Base-by-base conservation (phyloP, 2,113 vertebrate genomes). In the Morone saxatilis region DNA sequence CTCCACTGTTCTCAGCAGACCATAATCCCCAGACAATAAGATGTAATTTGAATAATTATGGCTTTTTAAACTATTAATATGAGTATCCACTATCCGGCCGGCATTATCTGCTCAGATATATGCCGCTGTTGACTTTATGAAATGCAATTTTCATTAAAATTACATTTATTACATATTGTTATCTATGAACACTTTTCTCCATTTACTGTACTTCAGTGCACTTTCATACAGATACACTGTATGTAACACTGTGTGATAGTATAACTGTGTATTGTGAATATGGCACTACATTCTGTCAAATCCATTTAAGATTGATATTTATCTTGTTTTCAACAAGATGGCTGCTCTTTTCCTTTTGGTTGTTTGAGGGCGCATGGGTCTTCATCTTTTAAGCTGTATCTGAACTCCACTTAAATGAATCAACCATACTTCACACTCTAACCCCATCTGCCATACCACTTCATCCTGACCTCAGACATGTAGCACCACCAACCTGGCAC, bases 1-100 rank as follows among this genome's bases (percentile, higher is more conserved):
- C 71, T 62, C 36, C 38, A 22, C 75, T 63, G 25, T 66, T 60
- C 62, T 81, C 48, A 50, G 36, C 16, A 48, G 40, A 67, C 53
- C 47, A 31, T 36, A 68, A 68, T 60, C 66, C 51, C 36, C 5
- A 22, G 22, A 71, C 12, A 71, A 22, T 25, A 20, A 22, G 0
- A 47, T 6, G 12, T 25, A 38, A 50, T 69, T 81, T 68, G 47
- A 71, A 68, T 66, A 40, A 80, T 43, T 31, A 43, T 17, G 2
- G 17, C 13, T 31, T 66, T 79, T 51, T 36, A 5, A 65, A 47
- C 73, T 17, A 54, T 54, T 74, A 13, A 41, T 59, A 54, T 19
- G 6, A n/a, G 2, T 14, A 14, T 16, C 47, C 14, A 43, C 7
- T 9, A 3, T 81, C 68, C 68, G 3, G 1, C 31, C 31, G 31